Evolutionary conservation across 2,888 invertebrate genomes (phyloP), one percentile per base, ranked within the genome.

Genomic region (Calliphora vomitoria): DNA sequence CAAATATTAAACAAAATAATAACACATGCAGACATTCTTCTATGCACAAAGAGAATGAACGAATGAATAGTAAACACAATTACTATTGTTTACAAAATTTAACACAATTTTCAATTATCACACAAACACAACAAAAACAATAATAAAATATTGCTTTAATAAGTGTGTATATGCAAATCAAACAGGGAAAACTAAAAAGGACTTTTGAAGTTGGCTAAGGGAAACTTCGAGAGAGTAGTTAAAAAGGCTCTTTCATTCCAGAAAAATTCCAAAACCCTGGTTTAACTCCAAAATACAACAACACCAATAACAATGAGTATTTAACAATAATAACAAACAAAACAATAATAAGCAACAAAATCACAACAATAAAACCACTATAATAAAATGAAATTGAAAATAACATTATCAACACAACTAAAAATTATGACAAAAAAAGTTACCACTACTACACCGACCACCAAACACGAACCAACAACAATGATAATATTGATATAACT

Each of bases 41-140:
- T 44, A 41, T 20, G n/a, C 6, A 53, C 8, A 53, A n/a, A 53
- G 18, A n/a, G 3, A 53, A 53, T 53, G 53, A 53, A 69, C 31
- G n/a, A 31, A 69, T 31, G n/a, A 31, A 8, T 50, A 10, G 50
- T 69, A 31, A 69, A 69, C 50, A 69, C 68, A 69, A 50, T 69
- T 69, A 50, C 68, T 69, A 69, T 72, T 58, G 72, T 72, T 72
- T 55, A 72, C 72, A 72, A 72, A 72, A 72, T 72, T 72, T 72
- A 38, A 72, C 20, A 72, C 72, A 72, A 72, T 72, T 72, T 72
- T 72, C 41, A 72, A 72, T 72, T 72, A 72, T 72, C 55, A 72
- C 25, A 55, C 55, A 58, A 58, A 20, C 38, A 55, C 55, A 72
- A 55, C 47, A 44, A 66, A 44, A 66, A 66, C 38, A 64, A 18